Evolutionary conservation across 1,140 invertebrate genomes (phyloP).

Genomic region (Pararge aegeria): DNA sequence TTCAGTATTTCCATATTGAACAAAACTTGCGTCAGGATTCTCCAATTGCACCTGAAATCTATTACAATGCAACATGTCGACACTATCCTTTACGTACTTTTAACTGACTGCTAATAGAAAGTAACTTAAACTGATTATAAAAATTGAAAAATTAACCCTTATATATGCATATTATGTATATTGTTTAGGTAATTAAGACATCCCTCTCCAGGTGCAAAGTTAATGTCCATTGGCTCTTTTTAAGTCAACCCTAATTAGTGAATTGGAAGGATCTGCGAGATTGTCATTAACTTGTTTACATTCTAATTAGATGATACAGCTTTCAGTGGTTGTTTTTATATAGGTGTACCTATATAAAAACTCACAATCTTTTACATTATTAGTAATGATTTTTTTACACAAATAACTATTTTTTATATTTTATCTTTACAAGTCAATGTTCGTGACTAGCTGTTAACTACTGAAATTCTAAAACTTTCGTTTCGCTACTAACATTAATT

Average conservation of each 20-base stretch:
- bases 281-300: slow-evolving; percentile 11
- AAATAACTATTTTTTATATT: no score
- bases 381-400: no score
- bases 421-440: no score
- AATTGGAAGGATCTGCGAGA: slow-evolving; percentile 3
- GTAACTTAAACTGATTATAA: not conserved
- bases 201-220: slow-evolving; percentile 5
- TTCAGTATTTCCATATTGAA: not conserved
- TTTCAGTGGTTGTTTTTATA: no score
- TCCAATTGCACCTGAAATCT: not conserved
- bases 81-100: not conserved
- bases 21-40: not conserved
- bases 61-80: not conserved
- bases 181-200: slow-evolving; percentile 3
- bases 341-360: no score
- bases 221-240: not conserved
- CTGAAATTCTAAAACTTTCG: no score
- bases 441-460: no score
- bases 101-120: not conserved
- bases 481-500: no score
- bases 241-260: slow-evolving; percentile 12
- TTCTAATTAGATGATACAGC: not conserved
- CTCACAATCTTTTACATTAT: no score
- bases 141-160: not conserved
- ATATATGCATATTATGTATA: not conserved